These are phyloP conservation scores for Pterocles gutturalis DNA, from an alignment of 2,113 vertebrate genomes.

Conservation along the genomic window DNA sequence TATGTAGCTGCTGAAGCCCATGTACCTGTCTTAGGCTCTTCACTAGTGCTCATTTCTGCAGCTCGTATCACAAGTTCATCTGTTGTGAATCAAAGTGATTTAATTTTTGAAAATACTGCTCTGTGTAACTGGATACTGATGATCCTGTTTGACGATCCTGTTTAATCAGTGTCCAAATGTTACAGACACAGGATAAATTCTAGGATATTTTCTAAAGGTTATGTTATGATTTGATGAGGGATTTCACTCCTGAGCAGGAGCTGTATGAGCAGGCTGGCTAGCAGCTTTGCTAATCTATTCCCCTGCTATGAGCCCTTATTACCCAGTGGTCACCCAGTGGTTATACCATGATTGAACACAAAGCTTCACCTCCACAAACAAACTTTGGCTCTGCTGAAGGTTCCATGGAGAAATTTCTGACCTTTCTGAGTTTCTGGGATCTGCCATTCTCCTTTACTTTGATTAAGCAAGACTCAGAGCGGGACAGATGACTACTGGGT, in stretches of 20 bases:
- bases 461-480: neutral
- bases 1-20: neutral
- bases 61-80: neutral
- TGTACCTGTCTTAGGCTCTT: neutral
- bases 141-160: neutral
- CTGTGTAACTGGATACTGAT: neutral
- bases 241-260: neutral
- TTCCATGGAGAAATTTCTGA: neutral
- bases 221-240: neutral
- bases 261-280: neutral
- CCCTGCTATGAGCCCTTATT: accelerated
- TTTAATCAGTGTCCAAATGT: constrained; percentile 41
- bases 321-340: neutral
- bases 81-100: neutral
- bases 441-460: neutral
- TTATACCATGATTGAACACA: neutral
- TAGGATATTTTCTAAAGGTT: constrained; percentile 44
- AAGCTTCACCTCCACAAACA: neutral
- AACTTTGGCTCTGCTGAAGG: neutral
- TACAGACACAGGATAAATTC: neutral
- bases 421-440: neutral
- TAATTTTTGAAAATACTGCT: constrained; percentile 17
- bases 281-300: neutral
- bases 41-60: neutral
- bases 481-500: neutral